Conservation (phyloP, 2,888 invertebrate genomes). For the Lochmaea capreae region DNA sequence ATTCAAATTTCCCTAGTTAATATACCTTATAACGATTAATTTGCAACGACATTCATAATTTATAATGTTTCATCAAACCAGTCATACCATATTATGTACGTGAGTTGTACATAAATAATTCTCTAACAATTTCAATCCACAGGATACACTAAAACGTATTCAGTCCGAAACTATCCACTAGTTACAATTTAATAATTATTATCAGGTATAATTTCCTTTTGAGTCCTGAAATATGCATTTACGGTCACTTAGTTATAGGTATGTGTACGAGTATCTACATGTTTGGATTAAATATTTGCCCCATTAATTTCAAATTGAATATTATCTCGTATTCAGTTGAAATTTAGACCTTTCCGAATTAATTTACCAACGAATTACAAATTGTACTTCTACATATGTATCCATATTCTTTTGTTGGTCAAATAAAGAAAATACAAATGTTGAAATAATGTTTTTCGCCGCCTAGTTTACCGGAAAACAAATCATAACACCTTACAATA, state of each 20-base stretch:
- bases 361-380: not conserved
- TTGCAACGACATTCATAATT: not conserved
- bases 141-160: constrained; percentile 13
- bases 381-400: not conserved
- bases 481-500: no score
- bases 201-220: constrained; percentile 28
- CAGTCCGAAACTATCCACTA: constrained; percentile 15
- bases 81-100: not conserved
- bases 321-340: not conserved
- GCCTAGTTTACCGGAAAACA: no score
- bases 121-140: not conserved
- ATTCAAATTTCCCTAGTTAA: no score
- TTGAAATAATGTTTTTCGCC: no score
- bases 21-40: not conserved
- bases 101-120: constrained; percentile 1
- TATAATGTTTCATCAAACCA: not conserved
- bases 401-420: no score
- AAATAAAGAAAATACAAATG: no score
- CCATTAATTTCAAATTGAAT: constrained; percentile 16
- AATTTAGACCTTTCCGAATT: not conserved
- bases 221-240: constrained; percentile 27
- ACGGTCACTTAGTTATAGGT: not conserved
- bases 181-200: constrained; percentile 27
- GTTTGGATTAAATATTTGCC: constrained; percentile 13
- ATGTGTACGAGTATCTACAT: not conserved